These are phyloP conservation scores for Amphipyra tragopoginis DNA, from an alignment of 2,888 invertebrate genomes.

Conservation along the genomic window DNA sequence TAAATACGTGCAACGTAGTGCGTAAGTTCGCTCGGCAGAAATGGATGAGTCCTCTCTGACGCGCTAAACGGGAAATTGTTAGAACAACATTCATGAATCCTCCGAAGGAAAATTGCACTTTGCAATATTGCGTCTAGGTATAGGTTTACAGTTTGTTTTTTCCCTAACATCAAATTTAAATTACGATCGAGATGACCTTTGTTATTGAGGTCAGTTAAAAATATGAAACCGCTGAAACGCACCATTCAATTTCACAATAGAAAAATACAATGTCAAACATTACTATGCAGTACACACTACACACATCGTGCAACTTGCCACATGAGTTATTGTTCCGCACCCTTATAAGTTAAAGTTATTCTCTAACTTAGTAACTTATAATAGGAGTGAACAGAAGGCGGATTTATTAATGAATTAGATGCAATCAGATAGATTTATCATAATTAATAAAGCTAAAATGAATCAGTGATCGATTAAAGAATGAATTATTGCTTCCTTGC, in stretches of 20 bases:
- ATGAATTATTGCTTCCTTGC: conserved; percentile 53
- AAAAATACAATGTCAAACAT: conserved; percentile 30
- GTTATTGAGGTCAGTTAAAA: conserved; percentile 35
- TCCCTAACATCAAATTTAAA: conserved; percentile 13
- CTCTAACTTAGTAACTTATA: conserved; percentile 17
- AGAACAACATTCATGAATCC: conserved; percentile 7
- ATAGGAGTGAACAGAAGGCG: conserved; percentile 10
- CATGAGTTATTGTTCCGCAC: conserved; percentile 28
- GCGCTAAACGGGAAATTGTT: conserved; percentile 21
- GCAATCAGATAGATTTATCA: conserved; percentile 5
- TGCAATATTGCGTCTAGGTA: background rate
- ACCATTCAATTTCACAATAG: conserved; percentile 39
- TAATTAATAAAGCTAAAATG: conserved; percentile 43
- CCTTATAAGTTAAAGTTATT: conserved; percentile 6
- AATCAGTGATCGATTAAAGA: conserved; percentile 35
- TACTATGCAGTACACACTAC: conserved; percentile 36
- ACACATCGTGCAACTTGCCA: conserved; percentile 26
- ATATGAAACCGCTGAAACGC: conserved; percentile 35
- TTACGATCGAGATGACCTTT: conserved; percentile 22
- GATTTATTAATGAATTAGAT: conserved; percentile 27
- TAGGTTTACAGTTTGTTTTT: conserved; percentile 8
- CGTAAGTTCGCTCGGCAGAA: conserved; percentile 40
- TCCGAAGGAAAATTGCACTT: conserved; percentile 17
- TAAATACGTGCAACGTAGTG: conserved; percentile 34
- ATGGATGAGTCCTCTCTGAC: conserved; percentile 26